Conservation (phyloP, 2,113 vertebrate genomes). For the Corapipo altera region DNA sequence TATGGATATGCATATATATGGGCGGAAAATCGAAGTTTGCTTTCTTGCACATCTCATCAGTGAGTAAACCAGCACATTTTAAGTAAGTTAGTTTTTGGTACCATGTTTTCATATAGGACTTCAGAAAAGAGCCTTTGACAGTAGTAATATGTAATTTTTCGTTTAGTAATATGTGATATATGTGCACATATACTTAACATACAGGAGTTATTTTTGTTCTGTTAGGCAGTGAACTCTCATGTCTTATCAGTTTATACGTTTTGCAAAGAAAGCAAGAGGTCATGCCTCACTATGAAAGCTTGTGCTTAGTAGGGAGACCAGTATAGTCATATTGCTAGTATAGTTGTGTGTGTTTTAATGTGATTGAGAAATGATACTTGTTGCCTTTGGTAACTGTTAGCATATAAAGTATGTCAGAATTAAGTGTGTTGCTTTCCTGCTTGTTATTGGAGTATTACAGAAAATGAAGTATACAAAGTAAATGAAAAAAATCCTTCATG, state of each 20-base stretch:
- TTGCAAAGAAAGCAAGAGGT: not conserved
- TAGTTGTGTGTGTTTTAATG: not conserved
- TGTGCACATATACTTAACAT: not conserved
- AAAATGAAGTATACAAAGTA: not conserved
- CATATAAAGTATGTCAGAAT: not conserved
- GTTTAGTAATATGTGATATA: not conserved
- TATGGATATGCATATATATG: accelerated
- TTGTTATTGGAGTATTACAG: not conserved
- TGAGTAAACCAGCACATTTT: not conserved
- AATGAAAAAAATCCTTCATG: not conserved
- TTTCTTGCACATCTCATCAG: not conserved
- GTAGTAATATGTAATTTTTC: not conserved
- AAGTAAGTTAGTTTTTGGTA: not conserved
- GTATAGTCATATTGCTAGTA: not conserved
- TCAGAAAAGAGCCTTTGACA: not conserved
- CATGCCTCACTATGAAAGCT: not conserved
- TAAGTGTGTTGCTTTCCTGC: not conserved
- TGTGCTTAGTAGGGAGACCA: not conserved
- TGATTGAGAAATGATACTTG: not conserved
- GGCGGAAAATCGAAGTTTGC: not conserved
- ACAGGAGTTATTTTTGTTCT: not conserved
- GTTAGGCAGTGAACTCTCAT: not conserved
- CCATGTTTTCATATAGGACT: not conserved
- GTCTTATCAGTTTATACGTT: not conserved
- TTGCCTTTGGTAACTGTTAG: not conserved